Percentiles rank a stretch among this genome's conserved stretches.
phyloP scores from a whole-genome alignment of 2,888 invertebrate species.

The Mantis religiosa region DNA sequence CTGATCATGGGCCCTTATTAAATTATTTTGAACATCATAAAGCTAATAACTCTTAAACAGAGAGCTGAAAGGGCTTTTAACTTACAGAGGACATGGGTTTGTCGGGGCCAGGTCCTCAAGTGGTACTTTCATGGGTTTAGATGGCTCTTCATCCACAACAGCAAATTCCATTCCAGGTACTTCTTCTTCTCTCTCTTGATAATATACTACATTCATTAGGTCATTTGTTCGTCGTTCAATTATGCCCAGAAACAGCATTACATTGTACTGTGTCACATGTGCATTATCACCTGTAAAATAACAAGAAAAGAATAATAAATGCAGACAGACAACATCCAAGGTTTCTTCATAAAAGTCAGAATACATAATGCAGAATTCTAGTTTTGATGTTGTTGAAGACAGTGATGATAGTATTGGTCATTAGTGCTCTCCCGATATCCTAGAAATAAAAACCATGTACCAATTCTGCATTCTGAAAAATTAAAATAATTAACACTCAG shows the following conservation, averaged over 20 bases:
- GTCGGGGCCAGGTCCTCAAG: slow-evolving; percentile 45
- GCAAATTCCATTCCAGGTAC: slow-evolving; percentile 25
- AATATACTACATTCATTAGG: slow-evolving; percentile 55
- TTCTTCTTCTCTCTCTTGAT: slow-evolving; percentile 39
- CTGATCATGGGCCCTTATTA: too few species aligned
- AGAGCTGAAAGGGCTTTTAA: neutral
- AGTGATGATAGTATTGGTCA: too few species aligned
- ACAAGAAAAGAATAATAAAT: slow-evolving; percentile 29
- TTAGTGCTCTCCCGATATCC: too few species aligned
- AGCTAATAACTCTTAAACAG: too few species aligned
- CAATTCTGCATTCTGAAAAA: too few species aligned
- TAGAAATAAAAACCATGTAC: too few species aligned
- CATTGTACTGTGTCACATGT: slow-evolving; percentile 70
- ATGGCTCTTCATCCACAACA: neutral
- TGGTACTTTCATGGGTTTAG: slow-evolving; percentile 39
- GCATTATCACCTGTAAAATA: slow-evolving; percentile 56
- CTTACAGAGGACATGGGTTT: slow-evolving; percentile 52
- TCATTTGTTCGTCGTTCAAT: slow-evolving; percentile 72
- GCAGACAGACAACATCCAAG: neutral
- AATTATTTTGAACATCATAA: too few species aligned
- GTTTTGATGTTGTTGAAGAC: too few species aligned
- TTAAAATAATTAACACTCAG: too few species aligned
- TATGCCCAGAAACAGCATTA: slow-evolving; percentile 74
- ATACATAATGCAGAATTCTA: too few species aligned
- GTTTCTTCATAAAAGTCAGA: too few species aligned